phyloP scores from a whole-genome alignment of 2,113 vertebrate species.

The Numida meleagris region DNA sequence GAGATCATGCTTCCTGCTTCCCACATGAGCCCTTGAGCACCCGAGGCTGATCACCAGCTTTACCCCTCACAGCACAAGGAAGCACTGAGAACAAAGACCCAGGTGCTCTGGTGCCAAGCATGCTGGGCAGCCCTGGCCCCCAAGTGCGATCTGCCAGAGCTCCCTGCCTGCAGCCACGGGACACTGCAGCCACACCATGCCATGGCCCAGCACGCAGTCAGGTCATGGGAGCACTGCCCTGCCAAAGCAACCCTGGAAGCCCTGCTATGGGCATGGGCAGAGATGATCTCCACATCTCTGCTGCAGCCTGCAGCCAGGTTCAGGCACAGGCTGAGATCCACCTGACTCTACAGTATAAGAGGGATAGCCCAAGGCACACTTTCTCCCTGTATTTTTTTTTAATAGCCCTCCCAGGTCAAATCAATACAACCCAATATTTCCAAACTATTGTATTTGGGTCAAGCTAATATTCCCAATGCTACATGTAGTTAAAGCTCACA shows the following conservation, averaged over 20 bases:
- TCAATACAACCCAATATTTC: background rate
- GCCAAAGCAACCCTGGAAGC: background rate
- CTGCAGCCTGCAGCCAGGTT: background rate
- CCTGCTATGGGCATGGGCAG: background rate
- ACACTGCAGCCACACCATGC: fast-evolving
- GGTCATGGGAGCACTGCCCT: background rate
- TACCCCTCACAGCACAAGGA: fast-evolving
- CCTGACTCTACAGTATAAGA: fast-evolving
- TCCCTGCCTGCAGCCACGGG: background rate
- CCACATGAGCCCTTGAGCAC: fast-evolving
- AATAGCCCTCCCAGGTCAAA: background rate
- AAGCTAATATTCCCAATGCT: background rate
- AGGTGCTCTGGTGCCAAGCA: fast-evolving
- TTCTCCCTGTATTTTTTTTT: background rate
- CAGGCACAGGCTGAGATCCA: background rate
- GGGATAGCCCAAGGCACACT: background rate
- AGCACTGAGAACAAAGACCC: background rate
- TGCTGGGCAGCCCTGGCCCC: fast-evolving
- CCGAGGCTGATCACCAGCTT: background rate
- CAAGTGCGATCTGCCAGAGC: fast-evolving
- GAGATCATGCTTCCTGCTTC: background rate
- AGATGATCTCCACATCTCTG: background rate
- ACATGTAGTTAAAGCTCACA: background rate
- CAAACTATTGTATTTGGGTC: background rate
- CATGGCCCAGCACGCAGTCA: fast-evolving